Base-by-base conservation (phyloP, 2,888 invertebrate genomes). In the Conus canariensis region DNA sequence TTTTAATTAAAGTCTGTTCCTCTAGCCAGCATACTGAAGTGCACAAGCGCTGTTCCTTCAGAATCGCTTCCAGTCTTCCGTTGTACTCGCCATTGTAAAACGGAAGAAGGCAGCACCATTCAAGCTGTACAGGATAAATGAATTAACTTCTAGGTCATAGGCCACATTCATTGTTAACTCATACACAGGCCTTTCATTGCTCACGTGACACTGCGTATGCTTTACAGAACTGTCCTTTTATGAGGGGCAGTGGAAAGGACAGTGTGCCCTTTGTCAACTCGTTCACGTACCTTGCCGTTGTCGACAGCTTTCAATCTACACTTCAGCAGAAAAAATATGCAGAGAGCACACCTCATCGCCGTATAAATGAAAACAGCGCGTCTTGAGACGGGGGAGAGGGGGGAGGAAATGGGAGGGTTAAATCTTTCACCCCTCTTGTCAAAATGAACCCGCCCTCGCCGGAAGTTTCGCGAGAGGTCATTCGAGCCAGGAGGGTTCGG, bases 391-490 rank as follows among this genome's bases (percentile, higher is more conserved):
- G 45, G 2, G 45, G 45, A 45, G 60, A 64, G 60, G 60, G 60
- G 8, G 22, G 22, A 70, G 10, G 22, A 56, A 56, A 83, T 22
- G 14, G 12, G 14, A 58, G 19, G 25, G 7, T 7, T 19, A 9
- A 74, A 87, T 58, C 87, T 45, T 87, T 22, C 56, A 58, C 87
- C 87, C 87, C 67, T 87, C n/a, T 22, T 30, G 82, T 88, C 74
- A 70, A 77, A 85, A 83, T 89, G 89, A 87, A 90, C 85, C 59
- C 56, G 59, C n/a, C 89, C 91, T 89, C 90, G 88, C 91, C 91
- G 91, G 91, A 91, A 91, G 91, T 91, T 88, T 90, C 86, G 90
- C 88, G 90, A 90, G 91, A 91, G 91, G 91, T 91, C 91, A 91
- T 88, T 67, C 60, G 90, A 90, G 91, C 89, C 88, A 58, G 90